Conservation (phyloP, 2,888 invertebrate genomes). For the Trissonchulus latispiculum region DNA sequence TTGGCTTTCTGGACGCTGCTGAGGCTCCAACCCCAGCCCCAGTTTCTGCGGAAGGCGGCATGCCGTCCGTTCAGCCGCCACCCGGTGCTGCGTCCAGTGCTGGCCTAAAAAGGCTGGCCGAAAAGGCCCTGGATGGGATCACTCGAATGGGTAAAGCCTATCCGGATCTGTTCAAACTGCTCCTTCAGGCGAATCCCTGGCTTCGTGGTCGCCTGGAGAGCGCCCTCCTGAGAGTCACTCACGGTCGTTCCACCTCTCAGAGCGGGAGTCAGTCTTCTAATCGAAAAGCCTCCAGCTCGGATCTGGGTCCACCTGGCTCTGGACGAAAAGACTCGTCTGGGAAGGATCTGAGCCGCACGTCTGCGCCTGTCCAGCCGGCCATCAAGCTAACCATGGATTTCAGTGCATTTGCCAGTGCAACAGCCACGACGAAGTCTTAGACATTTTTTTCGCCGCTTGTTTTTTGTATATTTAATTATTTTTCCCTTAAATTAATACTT, state of each 20-base stretch:
- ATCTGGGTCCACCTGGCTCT: too few relatives aligned
- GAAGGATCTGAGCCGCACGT: too few relatives aligned
- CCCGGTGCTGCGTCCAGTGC: neutral
- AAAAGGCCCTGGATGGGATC: constrained; percentile 75
- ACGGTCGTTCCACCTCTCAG: neutral
- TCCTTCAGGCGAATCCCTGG: constrained; percentile 73
- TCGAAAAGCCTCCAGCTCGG: neutral
- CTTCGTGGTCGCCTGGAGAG: constrained; percentile 70
- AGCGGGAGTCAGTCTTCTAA: neutral
- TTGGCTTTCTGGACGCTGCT: too few relatives aligned
- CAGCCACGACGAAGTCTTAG: too few relatives aligned
- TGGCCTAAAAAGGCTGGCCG: constrained; percentile 56
- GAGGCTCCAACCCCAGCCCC: constrained; percentile 12
- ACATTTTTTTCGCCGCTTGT: too few relatives aligned
- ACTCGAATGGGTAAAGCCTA: constrained; percentile 83
- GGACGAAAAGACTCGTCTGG: too few relatives aligned
- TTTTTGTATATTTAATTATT: too few relatives aligned
- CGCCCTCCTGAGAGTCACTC: constrained; percentile 62
- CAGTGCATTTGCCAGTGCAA: constrained; percentile 20
- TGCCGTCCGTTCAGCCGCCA: neutral
- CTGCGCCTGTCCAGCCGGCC: constrained; percentile 53
- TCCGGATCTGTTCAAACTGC: constrained; percentile 80
- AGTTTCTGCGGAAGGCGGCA: constrained; percentile 1
- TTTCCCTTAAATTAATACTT: too few relatives aligned
- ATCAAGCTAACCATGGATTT: constrained; percentile 90